Evolutionary conservation across 1,140 invertebrate genomes (phyloP), one percentile per base, ranked within the genome.

Genomic region (Danaus plexippus): DNA sequence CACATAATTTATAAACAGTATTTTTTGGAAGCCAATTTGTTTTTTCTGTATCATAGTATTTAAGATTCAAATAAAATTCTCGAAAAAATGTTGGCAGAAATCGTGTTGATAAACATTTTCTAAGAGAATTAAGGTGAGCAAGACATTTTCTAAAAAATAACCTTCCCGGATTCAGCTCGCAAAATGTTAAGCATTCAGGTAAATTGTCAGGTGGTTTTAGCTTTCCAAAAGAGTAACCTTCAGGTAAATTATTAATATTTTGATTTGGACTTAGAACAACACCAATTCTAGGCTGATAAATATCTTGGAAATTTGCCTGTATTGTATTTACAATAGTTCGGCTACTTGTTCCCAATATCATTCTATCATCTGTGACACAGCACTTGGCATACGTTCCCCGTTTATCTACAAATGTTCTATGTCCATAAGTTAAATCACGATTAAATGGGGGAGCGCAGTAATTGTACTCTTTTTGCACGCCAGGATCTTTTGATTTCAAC

Each of bases 181-280:
- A 85, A 66, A 71, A 78, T 9, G 79, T 71, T n/a, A 85, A 66
- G 52, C 82, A 81, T 22, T 76, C 71, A 9, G 64, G 62, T 11
- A 85, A 48, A 57, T 73, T 80, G 47, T 77, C 80, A 10, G 75
- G 73, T 15, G 62, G 57, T 42, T 69, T 71, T 15, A 77, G 58
- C 54, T 75, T 84, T n/a, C 88, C 88, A 68, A 88, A 89, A 13
- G 68, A 44, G 54, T 87, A 76, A 9, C 77, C 83, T 53, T 81
- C 54, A 9, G 86, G 84, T n/a, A 89, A 77, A 42, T 71, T 67
- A 18, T 62, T 62, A 4, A 84, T 83, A 57, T 88, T 89, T 18
- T 87, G 65, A 69, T 87, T 87, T 64, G 88, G 88, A 11, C 80
- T 72, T 57, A 88, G 66, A 22, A 70, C 66, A 52, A 67, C 74